Conservation (phyloP, 2,888 invertebrate genomes). For the Spisula subtruncata region DNA sequence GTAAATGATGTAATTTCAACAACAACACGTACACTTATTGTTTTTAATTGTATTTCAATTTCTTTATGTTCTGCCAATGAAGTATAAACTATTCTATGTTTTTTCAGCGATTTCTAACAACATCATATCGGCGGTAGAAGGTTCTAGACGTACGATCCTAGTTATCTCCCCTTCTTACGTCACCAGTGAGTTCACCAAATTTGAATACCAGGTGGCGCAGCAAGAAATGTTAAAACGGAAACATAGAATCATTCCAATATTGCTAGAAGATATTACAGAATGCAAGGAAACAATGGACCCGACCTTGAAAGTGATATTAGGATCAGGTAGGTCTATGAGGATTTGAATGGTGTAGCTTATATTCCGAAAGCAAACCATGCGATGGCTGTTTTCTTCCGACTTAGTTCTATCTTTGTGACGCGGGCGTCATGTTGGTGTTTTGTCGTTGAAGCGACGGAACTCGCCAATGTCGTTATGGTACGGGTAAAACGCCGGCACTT, state of each 20-base stretch:
- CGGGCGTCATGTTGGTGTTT: too few species aligned
- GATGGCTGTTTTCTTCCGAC: too few species aligned
- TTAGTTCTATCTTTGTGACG: too few species aligned
- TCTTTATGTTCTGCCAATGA: too few species aligned
- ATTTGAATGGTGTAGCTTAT: too few species aligned
- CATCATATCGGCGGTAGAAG: constrained; percentile 77
- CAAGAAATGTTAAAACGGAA: constrained; percentile 80
- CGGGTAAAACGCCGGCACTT: too few species aligned
- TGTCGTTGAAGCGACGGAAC: too few species aligned
- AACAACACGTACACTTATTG: too few species aligned
- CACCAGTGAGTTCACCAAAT: constrained; percentile 77
- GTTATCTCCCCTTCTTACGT: constrained; percentile 76
- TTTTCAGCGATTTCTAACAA: constrained; percentile 80
- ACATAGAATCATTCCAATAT: constrained; percentile 80
- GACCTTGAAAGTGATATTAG: constrained; percentile 75
- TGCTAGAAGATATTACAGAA: constrained; percentile 74
- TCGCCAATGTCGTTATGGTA: too few species aligned
- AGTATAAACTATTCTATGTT: neutral
- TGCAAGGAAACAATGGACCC: constrained; percentile 70
- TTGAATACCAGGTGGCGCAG: constrained; percentile 81
- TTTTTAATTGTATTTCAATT: too few species aligned
- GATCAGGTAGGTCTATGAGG: constrained; percentile 58
- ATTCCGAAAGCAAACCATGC: too few species aligned
- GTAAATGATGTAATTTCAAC: too few species aligned
- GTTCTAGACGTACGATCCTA: constrained; percentile 77